Evolutionary conservation across 30 jellyfish, hydroid and myxozoan genomes (phyloP).

Genomic region (Catostylus mosaicus): DNA sequence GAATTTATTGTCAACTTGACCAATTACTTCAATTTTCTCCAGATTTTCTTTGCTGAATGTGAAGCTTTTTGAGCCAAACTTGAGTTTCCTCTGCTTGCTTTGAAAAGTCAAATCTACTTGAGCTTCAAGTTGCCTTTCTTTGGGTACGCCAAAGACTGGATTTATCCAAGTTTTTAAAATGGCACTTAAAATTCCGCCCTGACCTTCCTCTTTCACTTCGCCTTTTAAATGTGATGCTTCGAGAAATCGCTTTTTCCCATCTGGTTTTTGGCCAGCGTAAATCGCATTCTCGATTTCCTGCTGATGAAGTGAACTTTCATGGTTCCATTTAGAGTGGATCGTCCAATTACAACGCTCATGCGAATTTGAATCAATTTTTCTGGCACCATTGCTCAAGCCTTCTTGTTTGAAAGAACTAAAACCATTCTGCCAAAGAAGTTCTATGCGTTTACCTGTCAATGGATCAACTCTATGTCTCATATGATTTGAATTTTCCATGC

Average conservation of each 20-base stretch:
- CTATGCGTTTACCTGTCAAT: constrained; percentile 47
- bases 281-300: not conserved
- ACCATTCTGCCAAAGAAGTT: constrained; percentile 36
- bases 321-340: not conserved
- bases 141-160: constrained; percentile 87
- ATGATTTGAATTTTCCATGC: not conserved
- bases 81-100: constrained; percentile 6
- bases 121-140: constrained; percentile 40
- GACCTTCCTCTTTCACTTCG: not conserved
- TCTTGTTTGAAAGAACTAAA: constrained; percentile 20
- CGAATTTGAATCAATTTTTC: not conserved
- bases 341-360: not conserved
- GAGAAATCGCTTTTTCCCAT: not conserved
- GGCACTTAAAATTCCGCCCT: not conserved
- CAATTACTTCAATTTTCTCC: constrained; percentile 61
- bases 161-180: constrained; percentile 65
- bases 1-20: constrained; percentile 92
- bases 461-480: constrained; percentile 29
- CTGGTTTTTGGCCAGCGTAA: too few species aligned
- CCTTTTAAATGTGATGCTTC: not conserved
- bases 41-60: constrained; percentile 60
- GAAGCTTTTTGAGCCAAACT: constrained; percentile 12
- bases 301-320: not conserved
- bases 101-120: constrained; percentile 20
- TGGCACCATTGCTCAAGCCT: not conserved